Percentiles rank a stretch among this genome's conserved stretches.
Conservation (phyloP, 2,113 vertebrate species). For the Sinocyclocheilus rhinocerous region DNA sequence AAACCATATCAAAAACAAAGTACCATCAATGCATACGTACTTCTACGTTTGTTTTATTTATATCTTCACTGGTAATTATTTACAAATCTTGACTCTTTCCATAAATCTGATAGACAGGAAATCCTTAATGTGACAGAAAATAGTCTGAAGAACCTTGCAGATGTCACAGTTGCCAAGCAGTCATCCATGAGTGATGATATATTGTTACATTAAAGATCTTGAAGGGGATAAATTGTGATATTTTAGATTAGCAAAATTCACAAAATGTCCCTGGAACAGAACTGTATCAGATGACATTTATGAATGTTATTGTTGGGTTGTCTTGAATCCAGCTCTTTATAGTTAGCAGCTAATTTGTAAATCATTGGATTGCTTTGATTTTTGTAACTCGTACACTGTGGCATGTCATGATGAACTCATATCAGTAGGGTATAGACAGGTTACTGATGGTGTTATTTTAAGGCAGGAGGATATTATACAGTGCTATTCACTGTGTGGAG, state of each 20-base stretch:
- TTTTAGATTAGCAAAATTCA: neutral
- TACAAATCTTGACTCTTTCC: neutral
- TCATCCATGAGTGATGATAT: neutral
- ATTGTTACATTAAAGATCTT: neutral
- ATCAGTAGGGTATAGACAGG: neutral
- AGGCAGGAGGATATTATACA: constrained; percentile 70
- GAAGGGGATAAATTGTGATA: neutral
- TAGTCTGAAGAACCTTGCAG: neutral
- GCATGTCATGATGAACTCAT: constrained; percentile 49
- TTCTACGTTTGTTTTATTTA: neutral
- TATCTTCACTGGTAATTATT: neutral
- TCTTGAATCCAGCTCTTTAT: neutral
- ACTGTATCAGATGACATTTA: neutral
- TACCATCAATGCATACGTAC: neutral
- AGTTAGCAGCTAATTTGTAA: neutral
- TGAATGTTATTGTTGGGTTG: neutral
- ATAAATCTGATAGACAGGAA: neutral
- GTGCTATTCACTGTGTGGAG: constrained; percentile 63
- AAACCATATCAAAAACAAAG: neutral
- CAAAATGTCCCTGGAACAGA: neutral
- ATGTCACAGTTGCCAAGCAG: neutral
- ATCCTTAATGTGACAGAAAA: neutral
- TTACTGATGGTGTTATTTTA: constrained; percentile 73
- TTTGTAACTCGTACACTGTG: constrained; percentile 64
- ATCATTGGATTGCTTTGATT: constrained; percentile 26